Percentiles rank a stretch among this genome's conserved stretches.
Evolutionary conservation across 2,797 vertebrate species (phyloP).

Genomic region (Fringilla coelebs): DNA sequence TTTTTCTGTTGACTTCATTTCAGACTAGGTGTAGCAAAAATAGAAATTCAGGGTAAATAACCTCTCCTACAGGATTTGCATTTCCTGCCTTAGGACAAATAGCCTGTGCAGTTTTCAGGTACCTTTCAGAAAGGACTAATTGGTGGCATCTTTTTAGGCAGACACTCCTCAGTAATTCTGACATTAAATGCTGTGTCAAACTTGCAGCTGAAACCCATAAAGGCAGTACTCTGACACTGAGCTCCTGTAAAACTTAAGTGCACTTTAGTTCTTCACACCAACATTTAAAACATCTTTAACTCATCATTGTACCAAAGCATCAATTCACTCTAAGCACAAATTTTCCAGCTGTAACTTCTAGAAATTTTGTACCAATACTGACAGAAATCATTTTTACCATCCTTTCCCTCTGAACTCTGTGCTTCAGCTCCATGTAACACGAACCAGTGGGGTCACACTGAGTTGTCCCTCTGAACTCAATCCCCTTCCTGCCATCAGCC

Average conservation of each 20-base stretch:
- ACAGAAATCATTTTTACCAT: neutral
- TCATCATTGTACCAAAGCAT: neutral
- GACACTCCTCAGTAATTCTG: neutral
- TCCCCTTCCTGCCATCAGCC: neutral
- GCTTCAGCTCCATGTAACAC: neutral
- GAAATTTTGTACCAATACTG: neutral
- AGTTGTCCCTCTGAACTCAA: neutral
- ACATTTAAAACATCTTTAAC: neutral
- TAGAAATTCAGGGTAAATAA: neutral
- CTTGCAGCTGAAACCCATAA: neutral
- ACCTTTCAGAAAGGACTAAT: neutral
- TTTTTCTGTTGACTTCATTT: neutral
- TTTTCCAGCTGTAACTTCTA: neutral
- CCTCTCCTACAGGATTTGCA: neutral
- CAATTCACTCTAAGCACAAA: neutral
- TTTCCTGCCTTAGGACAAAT: neutral
- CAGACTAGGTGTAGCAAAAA: neutral
- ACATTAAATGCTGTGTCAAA: neutral
- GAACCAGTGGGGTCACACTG: neutral
- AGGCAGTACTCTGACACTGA: neutral
- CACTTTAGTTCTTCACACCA: neutral
- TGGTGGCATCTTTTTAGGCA: neutral
- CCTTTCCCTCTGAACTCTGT: neutral
- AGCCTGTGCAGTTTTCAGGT: neutral
- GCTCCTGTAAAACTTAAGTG: neutral